Percentiles rank a stretch among this genome's conserved stretches.
Evolutionary conservation across 2,113 vertebrate genomes (phyloP).

Genomic region (Stercorarius parasiticus): DNA sequence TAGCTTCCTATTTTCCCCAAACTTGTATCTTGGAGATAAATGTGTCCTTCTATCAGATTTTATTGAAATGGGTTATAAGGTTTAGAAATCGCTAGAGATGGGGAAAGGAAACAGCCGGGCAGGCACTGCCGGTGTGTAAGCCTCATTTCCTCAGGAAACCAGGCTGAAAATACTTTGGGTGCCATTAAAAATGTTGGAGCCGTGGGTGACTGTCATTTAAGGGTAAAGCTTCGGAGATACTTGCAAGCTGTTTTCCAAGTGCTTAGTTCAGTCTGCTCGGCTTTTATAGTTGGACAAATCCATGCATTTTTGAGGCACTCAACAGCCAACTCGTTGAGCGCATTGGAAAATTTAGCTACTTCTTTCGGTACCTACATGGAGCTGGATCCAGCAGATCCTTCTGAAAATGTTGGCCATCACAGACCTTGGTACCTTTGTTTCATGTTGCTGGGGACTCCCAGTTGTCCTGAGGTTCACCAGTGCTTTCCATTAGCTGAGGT

Average conservation of each 20-base stretch:
- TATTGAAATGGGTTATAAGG: slow-evolving; percentile 37
- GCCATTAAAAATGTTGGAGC: slow-evolving; percentile 45
- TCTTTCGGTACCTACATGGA: background rate
- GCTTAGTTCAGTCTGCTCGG: background rate
- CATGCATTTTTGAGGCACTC: background rate
- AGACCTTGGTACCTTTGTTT: background rate
- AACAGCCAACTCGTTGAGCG: background rate
- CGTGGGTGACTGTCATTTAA: background rate
- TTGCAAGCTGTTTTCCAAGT: background rate
- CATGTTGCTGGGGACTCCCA: background rate
- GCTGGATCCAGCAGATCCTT: background rate
- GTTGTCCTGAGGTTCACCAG: background rate
- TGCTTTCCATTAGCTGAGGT: rapidly evolving
- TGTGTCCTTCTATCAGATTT: slow-evolving; percentile 13
- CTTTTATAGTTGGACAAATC: background rate
- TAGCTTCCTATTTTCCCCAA: background rate
- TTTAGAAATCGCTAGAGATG: slow-evolving; percentile 32
- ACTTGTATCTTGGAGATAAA: slow-evolving; percentile 29
- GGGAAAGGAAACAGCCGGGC: background rate
- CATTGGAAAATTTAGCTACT: rapidly evolving
- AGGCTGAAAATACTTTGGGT: slow-evolving; percentile 6
- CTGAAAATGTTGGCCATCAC: background rate
- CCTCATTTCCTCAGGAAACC: slow-evolving; percentile 51
- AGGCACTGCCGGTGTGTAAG: background rate
- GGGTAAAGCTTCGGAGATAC: background rate